phyloP scores from a whole-genome alignment of 30 jellyfish, hydroid and myxozoan species.

The Turritopsis dohrnii region DNA sequence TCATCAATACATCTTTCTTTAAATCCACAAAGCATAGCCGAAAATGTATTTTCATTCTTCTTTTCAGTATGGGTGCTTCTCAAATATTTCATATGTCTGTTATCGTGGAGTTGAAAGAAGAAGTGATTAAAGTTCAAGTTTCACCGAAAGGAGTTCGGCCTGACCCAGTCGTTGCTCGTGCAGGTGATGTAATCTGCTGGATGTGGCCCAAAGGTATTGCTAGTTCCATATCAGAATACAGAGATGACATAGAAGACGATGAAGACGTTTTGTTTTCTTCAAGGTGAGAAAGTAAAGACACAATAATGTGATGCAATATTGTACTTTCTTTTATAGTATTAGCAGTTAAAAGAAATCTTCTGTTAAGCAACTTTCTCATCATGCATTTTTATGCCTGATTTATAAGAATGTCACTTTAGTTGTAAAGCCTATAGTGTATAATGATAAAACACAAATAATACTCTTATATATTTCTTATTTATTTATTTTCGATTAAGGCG shows the following conservation, averaged over 20 bases:
- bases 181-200: constrained; percentile 42
- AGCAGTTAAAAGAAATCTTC: not conserved
- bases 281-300: not conserved
- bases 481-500: no score
- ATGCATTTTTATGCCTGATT: no score
- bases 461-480: no score
- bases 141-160: constrained; percentile 39
- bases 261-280: constrained; percentile 30
- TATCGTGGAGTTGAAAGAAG: constrained; percentile 33
- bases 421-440: no score
- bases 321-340: not conserved
- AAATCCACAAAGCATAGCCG: no score
- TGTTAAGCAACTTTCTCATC: no score
- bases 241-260: constrained; percentile 23
- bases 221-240: constrained; percentile 22
- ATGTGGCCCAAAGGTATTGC: constrained; percentile 40
- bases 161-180: constrained; percentile 49
- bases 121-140: constrained; percentile 39
- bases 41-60: no score
- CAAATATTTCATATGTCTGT: constrained; percentile 28
- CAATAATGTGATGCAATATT: not conserved
- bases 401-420: no score
- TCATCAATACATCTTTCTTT: no score
- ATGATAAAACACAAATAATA: no score
- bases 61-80: constrained; percentile 14